phyloP scores from a whole-genome alignment of 1,140 invertebrate species.

The Drosophila santomea region DNA sequence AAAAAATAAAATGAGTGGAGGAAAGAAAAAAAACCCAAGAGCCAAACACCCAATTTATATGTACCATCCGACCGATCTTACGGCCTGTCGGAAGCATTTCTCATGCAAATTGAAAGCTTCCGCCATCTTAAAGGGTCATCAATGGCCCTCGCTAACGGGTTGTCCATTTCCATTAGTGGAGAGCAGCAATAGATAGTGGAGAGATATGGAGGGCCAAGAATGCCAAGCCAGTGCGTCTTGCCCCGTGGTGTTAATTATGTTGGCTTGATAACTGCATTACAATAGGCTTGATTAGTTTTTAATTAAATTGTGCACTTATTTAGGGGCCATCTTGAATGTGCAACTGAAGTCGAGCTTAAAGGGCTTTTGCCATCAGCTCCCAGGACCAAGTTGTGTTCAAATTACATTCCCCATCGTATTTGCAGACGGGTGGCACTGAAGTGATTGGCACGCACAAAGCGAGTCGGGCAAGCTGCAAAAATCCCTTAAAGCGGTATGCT shows the following conservation, averaged over 20 bases:
- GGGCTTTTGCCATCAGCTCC: conserved; percentile 23
- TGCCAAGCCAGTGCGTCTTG: conserved; percentile 26
- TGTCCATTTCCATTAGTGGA: conserved; percentile 64
- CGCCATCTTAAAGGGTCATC: conserved; percentile 61
- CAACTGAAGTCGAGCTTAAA: conserved; percentile 43
- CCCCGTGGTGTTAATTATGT: conserved; percentile 73
- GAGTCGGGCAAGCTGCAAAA: conserved; percentile 70
- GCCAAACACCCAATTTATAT: conserved; percentile 72
- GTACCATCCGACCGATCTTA: conserved; percentile 45
- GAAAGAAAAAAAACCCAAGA: conserved; percentile 44
- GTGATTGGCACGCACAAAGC: conserved; percentile 1
- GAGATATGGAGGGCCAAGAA: conserved; percentile 37
- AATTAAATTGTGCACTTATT: conserved; percentile 76
- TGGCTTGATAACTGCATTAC: conserved; percentile 80
- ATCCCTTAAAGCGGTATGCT: conserved; percentile 55
- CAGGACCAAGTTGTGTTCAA: conserved; percentile 3
- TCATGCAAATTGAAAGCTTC: conserved; percentile 67
- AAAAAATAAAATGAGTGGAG: conserved; percentile 31
- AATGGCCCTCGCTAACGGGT: conserved; percentile 63
- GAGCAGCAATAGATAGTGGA: conserved; percentile 4
- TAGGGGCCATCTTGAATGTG: conserved; percentile 37
- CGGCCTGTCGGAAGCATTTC: conserved; percentile 58
- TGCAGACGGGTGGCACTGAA: no score
- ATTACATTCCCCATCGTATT: not conserved
- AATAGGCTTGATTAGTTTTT: conserved; percentile 83